phyloP scores from a whole-genome alignment of 1,140 invertebrate species.

The Callitettix versicolor region DNA sequence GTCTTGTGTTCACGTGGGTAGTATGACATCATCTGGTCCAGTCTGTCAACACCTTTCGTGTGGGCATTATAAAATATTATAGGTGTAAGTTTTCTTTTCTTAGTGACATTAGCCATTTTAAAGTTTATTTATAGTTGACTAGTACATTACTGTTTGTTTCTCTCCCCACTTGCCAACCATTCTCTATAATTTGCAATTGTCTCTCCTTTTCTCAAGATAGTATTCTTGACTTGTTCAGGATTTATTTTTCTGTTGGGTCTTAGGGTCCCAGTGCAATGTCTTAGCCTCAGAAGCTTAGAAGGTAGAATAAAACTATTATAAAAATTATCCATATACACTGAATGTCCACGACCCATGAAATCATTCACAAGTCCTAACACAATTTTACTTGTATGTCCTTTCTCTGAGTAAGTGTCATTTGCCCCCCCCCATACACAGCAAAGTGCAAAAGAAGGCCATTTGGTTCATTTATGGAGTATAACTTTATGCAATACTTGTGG shows the following conservation, averaged over 20 bases:
- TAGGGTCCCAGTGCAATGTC: too few species aligned
- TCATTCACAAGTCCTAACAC: background rate
- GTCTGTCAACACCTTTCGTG: conserved; percentile 25
- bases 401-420: background rate
- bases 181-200: background rate
- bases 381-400: too few species aligned
- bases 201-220: conserved; percentile 2
- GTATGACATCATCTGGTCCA: conserved; percentile 24
- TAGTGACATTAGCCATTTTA: conserved; percentile 13
- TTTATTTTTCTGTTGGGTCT: too few species aligned
- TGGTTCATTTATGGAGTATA: background rate
- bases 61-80: too few species aligned
- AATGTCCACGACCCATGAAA: background rate
- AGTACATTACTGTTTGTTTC: conserved; percentile 6
- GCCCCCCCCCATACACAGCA: background rate
- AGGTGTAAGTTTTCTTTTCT: conserved; percentile 15
- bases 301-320: too few species aligned
- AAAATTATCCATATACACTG: too few species aligned
- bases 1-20: conserved; percentile 25
- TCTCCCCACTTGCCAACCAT: background rate
- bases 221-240: background rate
- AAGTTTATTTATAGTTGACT: background rate
- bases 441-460: too few species aligned
- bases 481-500: background rate
- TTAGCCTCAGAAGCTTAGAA: too few species aligned